Conservation (phyloP, 2,113 vertebrate genomes). For the Oreocharis arfaki region DNA sequence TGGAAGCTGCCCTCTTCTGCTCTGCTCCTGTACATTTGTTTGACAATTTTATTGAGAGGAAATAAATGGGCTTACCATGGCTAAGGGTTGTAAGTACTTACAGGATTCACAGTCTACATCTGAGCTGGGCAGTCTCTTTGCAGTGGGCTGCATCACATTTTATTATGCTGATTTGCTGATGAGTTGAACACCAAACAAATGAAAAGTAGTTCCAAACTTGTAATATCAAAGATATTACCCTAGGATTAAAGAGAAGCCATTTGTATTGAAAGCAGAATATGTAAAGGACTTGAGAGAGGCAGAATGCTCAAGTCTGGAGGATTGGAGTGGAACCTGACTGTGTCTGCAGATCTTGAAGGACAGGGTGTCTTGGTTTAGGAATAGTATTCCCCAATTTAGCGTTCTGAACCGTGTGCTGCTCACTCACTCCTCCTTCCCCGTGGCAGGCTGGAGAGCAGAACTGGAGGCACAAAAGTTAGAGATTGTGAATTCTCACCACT, state of each 20-base stretch:
- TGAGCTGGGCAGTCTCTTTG: not conserved
- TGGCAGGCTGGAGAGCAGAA: not conserved
- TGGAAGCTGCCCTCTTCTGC: not conserved
- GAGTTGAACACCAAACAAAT: not conserved
- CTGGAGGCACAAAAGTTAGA: not conserved
- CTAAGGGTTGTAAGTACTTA: not conserved
- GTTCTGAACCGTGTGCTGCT: not conserved
- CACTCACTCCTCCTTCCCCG: not conserved
- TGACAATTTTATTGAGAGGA: not conserved
- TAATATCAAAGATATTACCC: not conserved
- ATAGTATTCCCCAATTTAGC: not conserved
- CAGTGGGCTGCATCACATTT: not conserved
- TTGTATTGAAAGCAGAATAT: not conserved
- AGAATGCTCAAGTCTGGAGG: not conserved
- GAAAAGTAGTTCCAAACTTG: not conserved
- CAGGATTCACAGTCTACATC: not conserved
- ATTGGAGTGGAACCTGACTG: not conserved
- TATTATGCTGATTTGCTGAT: not conserved
- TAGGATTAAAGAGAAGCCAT: not conserved
- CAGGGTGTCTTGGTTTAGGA: not conserved
- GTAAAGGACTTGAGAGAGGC: not conserved
- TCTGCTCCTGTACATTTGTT: not conserved
- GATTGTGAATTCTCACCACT: not conserved
- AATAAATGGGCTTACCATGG: not conserved
- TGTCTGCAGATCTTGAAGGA: not conserved